Evolutionary conservation across 2,113 vertebrate genomes (phyloP).

Genomic region (Vanacampus margaritifer): DNA sequence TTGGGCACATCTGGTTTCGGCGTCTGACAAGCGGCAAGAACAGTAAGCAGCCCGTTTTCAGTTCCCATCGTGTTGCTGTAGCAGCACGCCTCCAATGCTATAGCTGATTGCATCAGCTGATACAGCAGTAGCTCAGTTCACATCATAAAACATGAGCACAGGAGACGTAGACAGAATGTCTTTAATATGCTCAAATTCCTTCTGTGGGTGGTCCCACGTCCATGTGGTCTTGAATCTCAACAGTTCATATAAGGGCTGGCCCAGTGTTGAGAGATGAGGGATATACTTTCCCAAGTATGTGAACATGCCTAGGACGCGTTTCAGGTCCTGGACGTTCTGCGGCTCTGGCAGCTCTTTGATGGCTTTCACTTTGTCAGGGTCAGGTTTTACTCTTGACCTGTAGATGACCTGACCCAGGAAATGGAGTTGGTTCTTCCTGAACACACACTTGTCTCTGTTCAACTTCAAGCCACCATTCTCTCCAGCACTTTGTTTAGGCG

Average conservation of each 20-base stretch:
- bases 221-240: neutral
- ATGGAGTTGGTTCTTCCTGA: neutral
- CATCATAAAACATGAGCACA: neutral
- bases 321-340: neutral
- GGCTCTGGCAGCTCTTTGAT: neutral
- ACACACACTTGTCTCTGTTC: neutral
- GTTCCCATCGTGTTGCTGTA: conserved; percentile 1
- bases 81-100: conserved; percentile 6
- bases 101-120: conserved; percentile 21
- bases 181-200: neutral
- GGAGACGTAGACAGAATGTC: neutral
- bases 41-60: conserved; percentile 24
- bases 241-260: neutral
- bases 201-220: neutral
- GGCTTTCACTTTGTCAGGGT: neutral
- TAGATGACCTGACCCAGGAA: neutral
- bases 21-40: conserved; percentile 4
- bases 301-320: neutral
- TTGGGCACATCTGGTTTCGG: conserved; percentile 12
- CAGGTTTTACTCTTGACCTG: neutral
- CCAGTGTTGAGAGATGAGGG: neutral
- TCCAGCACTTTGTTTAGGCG: neutral
- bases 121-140: neutral
- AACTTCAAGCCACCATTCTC: neutral
- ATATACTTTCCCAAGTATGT: neutral